Base-by-base conservation (phyloP, 1,140 invertebrate genomes). In the Psilanteris sp. region DNA sequence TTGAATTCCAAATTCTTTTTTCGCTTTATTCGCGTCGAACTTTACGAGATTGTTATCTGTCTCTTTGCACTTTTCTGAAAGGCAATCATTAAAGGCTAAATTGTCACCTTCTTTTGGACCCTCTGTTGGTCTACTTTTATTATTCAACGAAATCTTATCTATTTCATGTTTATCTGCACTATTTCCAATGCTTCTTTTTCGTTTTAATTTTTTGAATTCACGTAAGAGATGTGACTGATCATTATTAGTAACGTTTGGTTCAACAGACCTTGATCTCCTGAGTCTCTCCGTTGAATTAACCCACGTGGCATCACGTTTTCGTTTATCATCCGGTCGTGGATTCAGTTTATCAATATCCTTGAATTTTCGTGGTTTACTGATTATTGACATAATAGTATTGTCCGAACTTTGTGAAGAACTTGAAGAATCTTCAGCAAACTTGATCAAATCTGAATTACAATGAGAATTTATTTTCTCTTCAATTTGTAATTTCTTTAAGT, bases 1-100 rank as follows among this genome's bases (percentile, higher is more conserved):
- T 24, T 87, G 79, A 46, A 87, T 84, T 11, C 83, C 81, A 14
- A 86, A 79, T 4, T 86, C 84, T 0, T 82, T 77, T n/a, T 55
- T 41, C 4, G 13, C 6, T 14, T 54, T 57, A 0, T 37, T 54
- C 3, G 24, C 13, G 8, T 75, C 72, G 10, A 4, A 4, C 8
- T 57, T 54, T 3, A 11, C 11, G 24, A 46, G 9, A 2, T 52
- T 34, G 27, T 29, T 62, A 31, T 55, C 48, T 1, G 4, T 8
- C 9, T 57, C 50, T 5, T 36, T n/a, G n/a, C 24, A 5, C 3
- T 29, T 22, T 55, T 32, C 15, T 43, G 31, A 18, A n/a, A n/a
- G n/a, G n/a, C n/a, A n/a, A n/a, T n/a, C n/a, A n/a, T n/a, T n/a
- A n/a, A n/a, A n/a, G n/a, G n/a, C n/a, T n/a, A n/a, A n/a, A n/a